Conservation (phyloP, 1,140 invertebrate genomes). For the Habropoda laboriosa region DNA sequence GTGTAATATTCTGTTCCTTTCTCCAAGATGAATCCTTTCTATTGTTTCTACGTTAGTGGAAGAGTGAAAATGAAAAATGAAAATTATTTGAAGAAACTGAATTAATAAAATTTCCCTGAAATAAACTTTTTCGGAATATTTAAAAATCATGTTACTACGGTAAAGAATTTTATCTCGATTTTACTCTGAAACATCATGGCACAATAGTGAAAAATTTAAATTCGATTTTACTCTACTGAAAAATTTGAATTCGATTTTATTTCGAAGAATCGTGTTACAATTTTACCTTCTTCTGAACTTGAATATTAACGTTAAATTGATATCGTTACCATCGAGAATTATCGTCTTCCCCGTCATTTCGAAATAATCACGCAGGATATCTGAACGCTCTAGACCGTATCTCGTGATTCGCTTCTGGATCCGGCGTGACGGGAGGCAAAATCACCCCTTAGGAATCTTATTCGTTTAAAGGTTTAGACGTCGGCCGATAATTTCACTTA, state of each 20-base stretch:
- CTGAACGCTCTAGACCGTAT: too few relatives aligned
- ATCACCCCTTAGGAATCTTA: conserved; percentile 1
- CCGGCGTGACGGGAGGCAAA: background rate
- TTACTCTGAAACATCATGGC: too few relatives aligned
- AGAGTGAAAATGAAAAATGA: too few relatives aligned
- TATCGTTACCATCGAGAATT: background rate
- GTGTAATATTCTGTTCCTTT: background rate
- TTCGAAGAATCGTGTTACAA: background rate
- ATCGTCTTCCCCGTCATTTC: background rate
- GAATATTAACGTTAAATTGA: background rate
- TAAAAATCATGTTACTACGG: too few relatives aligned
- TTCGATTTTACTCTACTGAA: too few relatives aligned
- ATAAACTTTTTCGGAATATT: too few relatives aligned
- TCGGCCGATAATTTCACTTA: conserved; percentile 33
- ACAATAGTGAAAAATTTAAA: too few relatives aligned
- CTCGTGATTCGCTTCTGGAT: background rate
- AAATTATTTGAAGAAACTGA: too few relatives aligned
- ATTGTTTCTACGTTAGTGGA: too few relatives aligned
- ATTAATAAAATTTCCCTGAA: too few relatives aligned
- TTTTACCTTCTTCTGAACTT: background rate
- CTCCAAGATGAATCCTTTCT: background rate
- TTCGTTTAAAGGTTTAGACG: conserved; percentile 15
- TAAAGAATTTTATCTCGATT: too few relatives aligned
- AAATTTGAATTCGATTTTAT: background rate
- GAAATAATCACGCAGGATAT: background rate